Evolutionary conservation across 2,888 invertebrate genomes (phyloP).

Genomic region (Ceriagrion tenellum): DNA sequence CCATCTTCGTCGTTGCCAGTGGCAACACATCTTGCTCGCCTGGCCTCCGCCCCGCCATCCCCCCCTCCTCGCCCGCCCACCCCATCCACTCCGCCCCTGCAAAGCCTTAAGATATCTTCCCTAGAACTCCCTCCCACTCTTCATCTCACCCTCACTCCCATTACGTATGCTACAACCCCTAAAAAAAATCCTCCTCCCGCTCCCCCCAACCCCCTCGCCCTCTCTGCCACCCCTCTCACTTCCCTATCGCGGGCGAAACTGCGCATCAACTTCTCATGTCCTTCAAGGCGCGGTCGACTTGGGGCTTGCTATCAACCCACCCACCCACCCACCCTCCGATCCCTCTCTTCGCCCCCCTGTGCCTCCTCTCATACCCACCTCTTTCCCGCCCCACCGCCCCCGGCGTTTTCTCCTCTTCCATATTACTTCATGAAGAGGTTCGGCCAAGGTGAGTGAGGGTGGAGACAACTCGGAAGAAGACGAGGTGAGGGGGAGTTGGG

Average conservation of each 20-base stretch:
- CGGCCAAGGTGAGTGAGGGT: not conserved
- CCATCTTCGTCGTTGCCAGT: slow-evolving; percentile 60
- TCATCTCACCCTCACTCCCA: not conserved
- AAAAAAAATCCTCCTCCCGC: not conserved
- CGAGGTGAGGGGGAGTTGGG: not conserved
- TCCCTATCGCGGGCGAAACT: slow-evolving; percentile 25
- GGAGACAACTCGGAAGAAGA: not conserved
- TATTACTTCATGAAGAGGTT: not conserved
- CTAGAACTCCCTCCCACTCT: not conserved
- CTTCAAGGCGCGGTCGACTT: slow-evolving; percentile 47
- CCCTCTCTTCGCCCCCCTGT: not conserved
- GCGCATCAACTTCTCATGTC: slow-evolving; percentile 60
- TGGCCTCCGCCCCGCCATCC: not conserved
- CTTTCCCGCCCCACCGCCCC: not conserved
- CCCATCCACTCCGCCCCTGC: not conserved
- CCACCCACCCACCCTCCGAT: not conserved
- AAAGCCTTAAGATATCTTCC: not conserved
- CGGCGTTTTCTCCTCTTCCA: not conserved
- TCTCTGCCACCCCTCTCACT: not conserved
- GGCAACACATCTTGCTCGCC: not conserved
- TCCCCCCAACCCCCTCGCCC: not conserved
- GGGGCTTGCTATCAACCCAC: not conserved
- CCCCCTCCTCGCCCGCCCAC: not conserved
- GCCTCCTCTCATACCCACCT: not conserved
- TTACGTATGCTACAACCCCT: slow-evolving; percentile 13